phyloP scores from a whole-genome alignment of 2,888 invertebrate genomes.

The Heliconius erato region DNA sequence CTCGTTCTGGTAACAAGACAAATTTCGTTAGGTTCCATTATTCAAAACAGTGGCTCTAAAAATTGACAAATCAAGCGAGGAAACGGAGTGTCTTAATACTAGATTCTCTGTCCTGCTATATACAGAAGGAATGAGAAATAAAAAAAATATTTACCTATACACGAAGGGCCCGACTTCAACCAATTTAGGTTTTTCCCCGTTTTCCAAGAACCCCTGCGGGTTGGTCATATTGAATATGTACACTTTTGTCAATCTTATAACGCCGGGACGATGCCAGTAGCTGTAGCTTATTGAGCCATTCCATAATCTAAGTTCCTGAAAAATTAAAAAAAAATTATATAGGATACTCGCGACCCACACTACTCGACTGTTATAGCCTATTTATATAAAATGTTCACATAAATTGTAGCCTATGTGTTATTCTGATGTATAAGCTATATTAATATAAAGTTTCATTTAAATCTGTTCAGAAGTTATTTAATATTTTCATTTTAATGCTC shows the following conservation, averaged over 20 bases:
- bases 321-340: not conserved
- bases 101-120: not conserved
- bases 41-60: not conserved
- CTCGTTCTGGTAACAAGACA: not conserved
- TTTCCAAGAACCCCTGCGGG: slow-evolving; percentile 91
- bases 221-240: slow-evolving; percentile 96
- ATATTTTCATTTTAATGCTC: not conserved
- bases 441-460: not conserved
- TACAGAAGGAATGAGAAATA: not conserved
- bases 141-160: slow-evolving; percentile 87
- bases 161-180: slow-evolving; percentile 95
- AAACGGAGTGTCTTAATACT: not conserved
- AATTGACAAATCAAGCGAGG: too few species aligned
- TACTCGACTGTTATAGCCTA: not conserved
- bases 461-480: not conserved
- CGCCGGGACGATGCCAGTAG: slow-evolving; percentile 95
- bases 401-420: too few species aligned
- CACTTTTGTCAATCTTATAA: slow-evolving; percentile 92
- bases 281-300: slow-evolving; percentile 94
- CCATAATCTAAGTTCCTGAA: slow-evolving; percentile 92
- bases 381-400: not conserved
- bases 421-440: not conserved
- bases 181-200: slow-evolving; percentile 92
- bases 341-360: too few species aligned
- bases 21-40: not conserved